A percentile compares a stretch with the other conserved stretches of the same genome.
Evolutionary conservation across 2,797 vertebrate genomes (phyloP).

Genomic region (Alexandromys oeconomus): DNA sequence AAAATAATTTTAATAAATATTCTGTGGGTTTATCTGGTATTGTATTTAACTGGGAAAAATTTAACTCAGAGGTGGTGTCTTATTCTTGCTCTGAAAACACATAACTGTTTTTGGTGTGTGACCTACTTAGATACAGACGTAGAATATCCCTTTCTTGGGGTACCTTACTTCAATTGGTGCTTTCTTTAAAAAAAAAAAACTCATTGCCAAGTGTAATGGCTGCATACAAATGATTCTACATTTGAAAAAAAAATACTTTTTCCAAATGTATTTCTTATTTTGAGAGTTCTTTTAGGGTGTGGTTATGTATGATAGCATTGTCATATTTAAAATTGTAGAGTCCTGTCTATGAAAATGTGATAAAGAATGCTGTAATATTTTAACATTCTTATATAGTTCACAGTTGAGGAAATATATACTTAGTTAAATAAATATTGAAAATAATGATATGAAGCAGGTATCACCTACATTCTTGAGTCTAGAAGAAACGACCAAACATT

Average conservation of each 20-base stretch:
- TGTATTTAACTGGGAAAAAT: not conserved
- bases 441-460: not conserved
- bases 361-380: not conserved
- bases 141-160: not conserved
- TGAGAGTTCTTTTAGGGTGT: not conserved
- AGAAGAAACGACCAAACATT: not conserved
- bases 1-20: not conserved
- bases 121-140: not conserved
- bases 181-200: not conserved
- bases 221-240: not conserved
- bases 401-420: not conserved
- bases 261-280: not conserved
- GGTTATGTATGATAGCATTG: not conserved
- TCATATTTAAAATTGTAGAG: not conserved
- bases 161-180: not conserved
- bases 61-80: not conserved
- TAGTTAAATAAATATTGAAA: not conserved
- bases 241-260: not conserved
- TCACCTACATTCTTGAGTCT: not conserved
- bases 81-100: not conserved
- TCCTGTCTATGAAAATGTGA: not conserved
- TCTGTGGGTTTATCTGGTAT: not conserved
- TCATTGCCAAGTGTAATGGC: not conserved
- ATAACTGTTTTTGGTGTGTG: not conserved
- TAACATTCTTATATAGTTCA: not conserved